Evolutionary conservation across 2,797 vertebrate genomes (phyloP).

Genomic region (Odontamblyopus rebecca): DNA sequence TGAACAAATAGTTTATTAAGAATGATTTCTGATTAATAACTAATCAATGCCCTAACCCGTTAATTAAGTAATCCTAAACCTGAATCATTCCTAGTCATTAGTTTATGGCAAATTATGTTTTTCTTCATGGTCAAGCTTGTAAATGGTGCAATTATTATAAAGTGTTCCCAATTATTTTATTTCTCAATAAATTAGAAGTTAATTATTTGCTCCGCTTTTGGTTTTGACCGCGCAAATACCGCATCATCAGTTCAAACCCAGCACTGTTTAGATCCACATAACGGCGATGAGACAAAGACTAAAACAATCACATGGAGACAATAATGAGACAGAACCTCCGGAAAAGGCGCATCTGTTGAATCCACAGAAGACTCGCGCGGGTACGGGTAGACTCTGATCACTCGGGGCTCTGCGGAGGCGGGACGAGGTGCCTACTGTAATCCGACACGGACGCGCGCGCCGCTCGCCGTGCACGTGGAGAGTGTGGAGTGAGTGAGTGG

Average conservation of each 20-base stretch:
- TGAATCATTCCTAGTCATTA: too few relatives aligned
- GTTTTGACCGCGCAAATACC: too few relatives aligned
- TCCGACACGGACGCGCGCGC: constrained; percentile 57
- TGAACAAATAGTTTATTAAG: too few relatives aligned
- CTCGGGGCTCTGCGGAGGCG: constrained; percentile 64
- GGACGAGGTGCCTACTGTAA: constrained; percentile 74
- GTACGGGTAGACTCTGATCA: constrained; percentile 35
- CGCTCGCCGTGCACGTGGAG: constrained; percentile 31
- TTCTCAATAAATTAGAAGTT: too few relatives aligned
- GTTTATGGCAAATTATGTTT: too few relatives aligned
- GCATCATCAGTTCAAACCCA: background rate
- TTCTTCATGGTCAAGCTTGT: too few relatives aligned
- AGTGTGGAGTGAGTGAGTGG: constrained; percentile 59
- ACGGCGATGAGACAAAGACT: background rate
- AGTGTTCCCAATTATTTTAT: too few relatives aligned
- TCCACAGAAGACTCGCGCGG: constrained; percentile 10
- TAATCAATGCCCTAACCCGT: too few relatives aligned
- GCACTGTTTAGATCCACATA: background rate
- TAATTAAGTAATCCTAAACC: too few relatives aligned
- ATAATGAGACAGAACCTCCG: background rate
- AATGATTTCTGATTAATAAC: too few relatives aligned
- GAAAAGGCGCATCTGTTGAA: background rate
- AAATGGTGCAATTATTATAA: too few relatives aligned
- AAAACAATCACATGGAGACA: background rate
- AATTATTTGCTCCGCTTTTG: too few relatives aligned